These are phyloP conservation scores for Siniperca knerii DNA, from an alignment of 2,113 vertebrate genomes.

Conservation along the genomic window DNA sequence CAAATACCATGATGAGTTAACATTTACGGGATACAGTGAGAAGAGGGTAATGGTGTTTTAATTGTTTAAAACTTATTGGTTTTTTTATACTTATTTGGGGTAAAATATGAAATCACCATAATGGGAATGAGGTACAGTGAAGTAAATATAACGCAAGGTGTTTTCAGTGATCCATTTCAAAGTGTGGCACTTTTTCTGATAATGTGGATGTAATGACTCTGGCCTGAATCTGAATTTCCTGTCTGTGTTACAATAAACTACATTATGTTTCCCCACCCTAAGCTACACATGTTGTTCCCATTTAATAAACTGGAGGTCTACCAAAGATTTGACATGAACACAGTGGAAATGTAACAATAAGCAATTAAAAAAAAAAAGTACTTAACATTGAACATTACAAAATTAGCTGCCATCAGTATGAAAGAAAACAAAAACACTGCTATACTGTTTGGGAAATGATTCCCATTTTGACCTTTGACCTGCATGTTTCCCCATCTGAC, in stretches of 20 bases:
- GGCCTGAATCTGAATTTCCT: neutral
- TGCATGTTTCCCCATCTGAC: neutral
- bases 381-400: neutral
- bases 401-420: slow-evolving; percentile 56
- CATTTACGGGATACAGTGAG: neutral
- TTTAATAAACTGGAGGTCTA: neutral
- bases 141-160: neutral
- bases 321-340: slow-evolving; percentile 1
- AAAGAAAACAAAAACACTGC: slow-evolving; percentile 5
- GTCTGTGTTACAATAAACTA: neutral
- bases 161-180: neutral
- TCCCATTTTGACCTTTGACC: neutral
- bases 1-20: neutral
- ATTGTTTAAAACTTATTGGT: neutral
- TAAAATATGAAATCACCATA: neutral
- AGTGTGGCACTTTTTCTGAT: neutral
- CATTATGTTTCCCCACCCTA: neutral
- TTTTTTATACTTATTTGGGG: neutral
- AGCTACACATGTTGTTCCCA: neutral
- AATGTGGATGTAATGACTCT: slow-evolving; percentile 5
- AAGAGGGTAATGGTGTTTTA: neutral
- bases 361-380: neutral
- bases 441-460: neutral
- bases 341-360: neutral
- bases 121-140: neutral